phyloP scores from a whole-genome alignment of 2,797 vertebrate species.

The Neomorphus geoffroyi region DNA sequence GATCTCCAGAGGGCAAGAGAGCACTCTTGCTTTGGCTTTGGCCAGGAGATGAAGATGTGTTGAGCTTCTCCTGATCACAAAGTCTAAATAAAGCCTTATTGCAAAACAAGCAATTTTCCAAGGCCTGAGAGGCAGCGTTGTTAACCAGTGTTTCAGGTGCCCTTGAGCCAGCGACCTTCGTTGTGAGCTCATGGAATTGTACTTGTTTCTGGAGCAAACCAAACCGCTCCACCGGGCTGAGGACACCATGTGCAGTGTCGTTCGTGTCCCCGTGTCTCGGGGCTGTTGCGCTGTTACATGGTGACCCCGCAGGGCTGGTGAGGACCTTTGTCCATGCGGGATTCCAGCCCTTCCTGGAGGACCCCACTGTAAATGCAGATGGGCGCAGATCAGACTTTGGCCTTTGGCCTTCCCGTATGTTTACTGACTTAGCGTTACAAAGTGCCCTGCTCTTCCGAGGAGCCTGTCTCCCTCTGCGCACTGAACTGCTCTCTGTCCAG shows the following conservation, averaged over 20 bases:
- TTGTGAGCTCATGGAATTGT: conserved; percentile 29
- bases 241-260: neutral
- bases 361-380: neutral
- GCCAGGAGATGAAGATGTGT: neutral
- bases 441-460: neutral
- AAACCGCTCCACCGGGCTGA: neutral
- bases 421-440: neutral
- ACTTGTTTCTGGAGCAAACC: conserved; percentile 11
- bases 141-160: conserved; percentile 6
- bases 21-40: neutral
- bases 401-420: neutral
- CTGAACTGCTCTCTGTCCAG: neutral
- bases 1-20: neutral
- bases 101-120: neutral
- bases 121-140: neutral
- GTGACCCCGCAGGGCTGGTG: conserved; percentile 16
- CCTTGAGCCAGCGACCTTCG: neutral
- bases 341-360: conserved; percentile 15
- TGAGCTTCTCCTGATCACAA: neutral
- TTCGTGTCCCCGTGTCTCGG: neutral
- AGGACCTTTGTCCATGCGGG: neutral
- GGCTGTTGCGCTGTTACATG: neutral
- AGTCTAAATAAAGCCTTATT: conserved; percentile 37
- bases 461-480: neutral
- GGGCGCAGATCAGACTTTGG: neutral